Base-by-base conservation (phyloP, 2,113 vertebrate genomes). In the Atlantisia rogersi region DNA sequence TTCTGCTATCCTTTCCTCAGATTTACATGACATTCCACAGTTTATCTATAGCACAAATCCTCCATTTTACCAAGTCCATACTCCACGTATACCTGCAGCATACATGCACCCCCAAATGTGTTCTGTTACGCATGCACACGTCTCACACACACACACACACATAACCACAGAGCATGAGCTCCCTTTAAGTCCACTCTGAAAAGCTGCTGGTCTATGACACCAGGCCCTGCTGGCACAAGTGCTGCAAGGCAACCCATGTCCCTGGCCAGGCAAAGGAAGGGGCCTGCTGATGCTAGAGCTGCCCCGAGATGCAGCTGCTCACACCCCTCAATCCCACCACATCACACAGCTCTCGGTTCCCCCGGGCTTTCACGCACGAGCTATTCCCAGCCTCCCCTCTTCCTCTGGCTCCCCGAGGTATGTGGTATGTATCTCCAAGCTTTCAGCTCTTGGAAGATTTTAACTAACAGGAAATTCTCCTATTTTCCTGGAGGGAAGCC, bases 391-490 rank as follows among this genome's bases (percentile, higher is more conserved):
- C 69, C 70, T 85, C 69, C 50, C 50, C 73, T n/a, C 16, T 89
- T 92, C 55, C 65, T 77, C 74, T 53, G 65, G 32, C 48, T 92
- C 77, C 71, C 35, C 0, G 35, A 92, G 50, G 52, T 92, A 96
- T 37, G 40, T 20, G 7, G 25, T 40, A 60, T 28, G 52, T 52
- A 88, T 87, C 89, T 84, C 32, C 77, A 90, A 65, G 56, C 69
- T 84, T 70, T 74, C 39, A 74, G 79, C 82, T 77, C 73, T 95
- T 70, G 77, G 91, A 92, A 68, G 81, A 68, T 76, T 86, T 86
- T 52, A 92, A 75, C 95, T 68, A 71, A 95, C 95, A 97, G 92
- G 91, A 97, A 96, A 88, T 89, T 79, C 80, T 92, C 74, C 77
- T 19, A 8, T 87, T 95, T 95, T 92, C 77, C 86, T 96, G 94